Base-by-base conservation (phyloP, 2,797 vertebrate species). In the Falco cherrug region DNA sequence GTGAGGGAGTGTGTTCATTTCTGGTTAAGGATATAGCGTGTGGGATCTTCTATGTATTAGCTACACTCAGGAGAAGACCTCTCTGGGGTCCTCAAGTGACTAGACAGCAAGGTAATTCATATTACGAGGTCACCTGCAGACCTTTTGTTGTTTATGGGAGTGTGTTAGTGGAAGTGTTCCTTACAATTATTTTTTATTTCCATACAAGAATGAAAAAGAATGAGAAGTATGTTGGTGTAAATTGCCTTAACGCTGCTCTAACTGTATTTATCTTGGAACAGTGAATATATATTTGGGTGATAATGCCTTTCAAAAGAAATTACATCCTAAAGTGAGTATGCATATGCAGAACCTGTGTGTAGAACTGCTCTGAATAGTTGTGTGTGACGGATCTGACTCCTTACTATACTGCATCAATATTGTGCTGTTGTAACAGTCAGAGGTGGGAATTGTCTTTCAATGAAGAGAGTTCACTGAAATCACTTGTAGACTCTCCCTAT, bases 31-130 rank as follows among this genome's bases (percentile, higher is more conserved):
- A 4, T 2, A 0, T 31, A 3, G 9, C 2, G 1, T 17, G 5
- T 6, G 37, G 13, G 5, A 9, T 33, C 3, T 28, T 54, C 16
- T 77, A 2, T 73, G 37, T 1, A 3, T 24, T 69, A n/a, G 15
- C 11, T 60, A 16, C 0, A 2, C 4, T 1, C 0, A 2, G n/a
- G 16, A 45, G 53, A 8, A 35, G 21, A 7, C 1, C 1, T 65
- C 7, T 13, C 14, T 59, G 10, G 16, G 18, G 9, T 9, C 16
- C 26, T 76, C 16, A 25, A 29, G 37, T 2, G 3, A 74, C n/a
- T 29, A 21, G 41, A 16, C 3, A 61, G 13, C 13, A 61, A 65
- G 53, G 47, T 80, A 61, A 71, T 41, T 47, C 22, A 13, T 48
- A 14, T 28, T 4, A 4, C 28, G 57, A 47, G n/a, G 9, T n/a